Percentiles rank a stretch among this genome's conserved stretches.
Conservation (phyloP, 2,888 invertebrate genomes). For the Lasioglossum villosulum region DNA sequence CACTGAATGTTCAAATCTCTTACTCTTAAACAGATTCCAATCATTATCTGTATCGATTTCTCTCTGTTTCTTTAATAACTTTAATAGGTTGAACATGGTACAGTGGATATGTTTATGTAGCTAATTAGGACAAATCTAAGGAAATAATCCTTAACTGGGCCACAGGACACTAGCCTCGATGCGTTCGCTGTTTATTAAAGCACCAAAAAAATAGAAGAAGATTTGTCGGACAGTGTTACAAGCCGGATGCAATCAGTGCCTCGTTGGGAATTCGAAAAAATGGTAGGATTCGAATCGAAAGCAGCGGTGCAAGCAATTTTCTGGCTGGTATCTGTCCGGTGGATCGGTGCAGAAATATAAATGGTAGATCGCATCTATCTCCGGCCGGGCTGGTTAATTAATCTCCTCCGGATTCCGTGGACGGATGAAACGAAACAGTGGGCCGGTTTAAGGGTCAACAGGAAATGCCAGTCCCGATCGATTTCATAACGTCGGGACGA, state of each 20-base stretch:
- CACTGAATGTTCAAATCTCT: background rate
- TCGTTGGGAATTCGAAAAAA: background rate
- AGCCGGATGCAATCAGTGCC: background rate
- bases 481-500: constrained; percentile 45
- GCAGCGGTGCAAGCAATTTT: background rate
- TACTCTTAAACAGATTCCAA: background rate
- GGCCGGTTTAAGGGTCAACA: constrained; percentile 21
- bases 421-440: constrained; percentile 4
- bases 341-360: constrained; percentile 2
- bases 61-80: no score
- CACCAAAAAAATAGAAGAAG: background rate
- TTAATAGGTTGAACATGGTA: no score
- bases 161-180: background rate
- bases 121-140: no score
- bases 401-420: background rate
- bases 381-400: background rate
- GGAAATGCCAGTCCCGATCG: constrained; percentile 46
- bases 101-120: no score
- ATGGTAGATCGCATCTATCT: constrained; percentile 1
- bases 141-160: no score
- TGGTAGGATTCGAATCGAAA: background rate
- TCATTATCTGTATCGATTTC: no score
- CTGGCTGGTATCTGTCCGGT: background rate
- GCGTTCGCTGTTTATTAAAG: background rate
- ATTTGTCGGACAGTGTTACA: background rate